Evolutionary conservation across 2,888 invertebrate genomes (phyloP).

Genomic region (Chloroclystis v-ata): DNA sequence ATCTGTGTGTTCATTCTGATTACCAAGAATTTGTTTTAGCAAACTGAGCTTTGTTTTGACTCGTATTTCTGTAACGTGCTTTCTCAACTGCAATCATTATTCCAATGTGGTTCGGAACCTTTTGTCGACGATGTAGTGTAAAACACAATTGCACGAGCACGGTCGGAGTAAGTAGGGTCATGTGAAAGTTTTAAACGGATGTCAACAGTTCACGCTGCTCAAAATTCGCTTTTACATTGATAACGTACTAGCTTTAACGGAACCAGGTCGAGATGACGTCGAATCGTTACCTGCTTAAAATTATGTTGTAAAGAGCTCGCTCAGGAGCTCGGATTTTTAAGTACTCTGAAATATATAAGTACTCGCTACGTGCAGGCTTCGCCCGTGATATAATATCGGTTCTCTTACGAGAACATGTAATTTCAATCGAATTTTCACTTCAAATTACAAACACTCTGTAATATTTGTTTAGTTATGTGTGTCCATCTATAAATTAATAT

Average conservation of each 20-base stretch:
- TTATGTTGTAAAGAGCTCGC: not conserved
- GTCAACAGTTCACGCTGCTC: conserved; percentile 38
- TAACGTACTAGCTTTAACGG: conserved; percentile 43
- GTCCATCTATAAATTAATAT: too few relatives aligned
- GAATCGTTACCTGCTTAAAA: conserved; percentile 8
- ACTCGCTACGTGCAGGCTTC: too few relatives aligned
- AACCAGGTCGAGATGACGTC: conserved; percentile 55
- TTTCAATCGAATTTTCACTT: too few relatives aligned
- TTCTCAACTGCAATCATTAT: conserved; percentile 10
- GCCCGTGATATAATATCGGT: too few relatives aligned
- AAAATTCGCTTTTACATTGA: conserved; percentile 51
- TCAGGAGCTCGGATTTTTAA: not conserved
- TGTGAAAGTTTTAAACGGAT: conserved; percentile 49
- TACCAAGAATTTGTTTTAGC: conserved; percentile 6
- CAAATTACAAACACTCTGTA: too few relatives aligned
- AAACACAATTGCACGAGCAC: conserved; percentile 25
- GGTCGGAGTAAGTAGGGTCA: conserved; percentile 31
- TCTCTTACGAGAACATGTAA: too few relatives aligned
- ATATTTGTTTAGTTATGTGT: too few relatives aligned
- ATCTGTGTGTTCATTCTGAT: conserved; percentile 6
- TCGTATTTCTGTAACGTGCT: conserved; percentile 4
- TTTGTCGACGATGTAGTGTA: conserved; percentile 21
- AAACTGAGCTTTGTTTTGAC: conserved; percentile 5
- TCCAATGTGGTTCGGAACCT: conserved; percentile 15
- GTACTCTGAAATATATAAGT: too few relatives aligned